These are phyloP conservation scores for Muscina levida DNA, from an alignment of 2,888 invertebrate genomes.

Conservation along the genomic window DNA sequence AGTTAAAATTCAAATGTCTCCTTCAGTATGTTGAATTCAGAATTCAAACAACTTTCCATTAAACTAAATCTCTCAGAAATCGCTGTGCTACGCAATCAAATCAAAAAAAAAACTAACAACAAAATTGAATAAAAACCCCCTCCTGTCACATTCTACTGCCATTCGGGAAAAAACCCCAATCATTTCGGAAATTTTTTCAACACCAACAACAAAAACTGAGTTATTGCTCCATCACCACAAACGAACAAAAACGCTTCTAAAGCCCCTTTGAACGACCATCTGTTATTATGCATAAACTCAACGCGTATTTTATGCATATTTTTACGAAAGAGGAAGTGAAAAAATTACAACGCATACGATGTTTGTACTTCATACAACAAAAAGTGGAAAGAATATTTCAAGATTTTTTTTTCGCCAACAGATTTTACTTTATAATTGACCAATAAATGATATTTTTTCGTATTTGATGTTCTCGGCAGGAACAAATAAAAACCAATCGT, in stretches of 20 bases:
- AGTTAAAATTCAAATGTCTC: no score
- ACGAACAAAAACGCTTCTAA: slow-evolving; percentile 20
- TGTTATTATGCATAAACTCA: slow-evolving; percentile 43
- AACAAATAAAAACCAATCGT: background rate
- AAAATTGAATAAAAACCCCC: no score
- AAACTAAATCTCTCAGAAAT: no score
- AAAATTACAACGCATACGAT: background rate
- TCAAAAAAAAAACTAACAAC: no score
- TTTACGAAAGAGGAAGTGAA: slow-evolving; percentile 21
- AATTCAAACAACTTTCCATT: no score
- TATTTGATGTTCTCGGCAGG: slow-evolving; percentile 11
- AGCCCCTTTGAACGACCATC: slow-evolving; percentile 42
- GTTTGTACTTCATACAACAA: slow-evolving; percentile 1
- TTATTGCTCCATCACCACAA: slow-evolving; percentile 13
- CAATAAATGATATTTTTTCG: slow-evolving; percentile 53
- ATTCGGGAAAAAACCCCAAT: background rate
- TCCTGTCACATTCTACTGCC: no score
- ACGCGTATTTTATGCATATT: slow-evolving; percentile 46
- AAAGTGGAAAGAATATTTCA: slow-evolving; percentile 8
- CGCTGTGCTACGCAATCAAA: no score
- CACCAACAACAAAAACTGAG: background rate
- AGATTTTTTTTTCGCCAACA: slow-evolving; percentile 43
- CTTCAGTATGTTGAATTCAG: no score
- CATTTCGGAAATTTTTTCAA: background rate
- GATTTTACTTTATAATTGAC: slow-evolving; percentile 45